Base-by-base conservation (phyloP, 2,113 vertebrate species). In the Diphyllodes magnificus region DNA sequence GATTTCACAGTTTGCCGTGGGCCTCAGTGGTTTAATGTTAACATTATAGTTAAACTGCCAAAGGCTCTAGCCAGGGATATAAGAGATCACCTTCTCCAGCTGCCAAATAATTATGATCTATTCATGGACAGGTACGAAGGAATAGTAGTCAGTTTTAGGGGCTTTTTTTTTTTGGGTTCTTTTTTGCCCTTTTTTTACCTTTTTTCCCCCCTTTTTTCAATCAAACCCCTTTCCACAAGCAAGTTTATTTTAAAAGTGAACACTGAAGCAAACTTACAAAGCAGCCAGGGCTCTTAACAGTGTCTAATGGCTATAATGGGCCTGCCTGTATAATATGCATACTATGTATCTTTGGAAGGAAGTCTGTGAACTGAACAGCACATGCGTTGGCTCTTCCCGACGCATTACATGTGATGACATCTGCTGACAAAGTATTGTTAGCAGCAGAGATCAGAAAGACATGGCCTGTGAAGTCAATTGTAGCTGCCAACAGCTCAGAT, bases 361-460 rank as follows among this genome's bases (percentile, higher is more conserved):
- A 54, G 42, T 65, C 37, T 83, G 1, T 63, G 75, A 92, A 11
- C 66, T 57, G 50, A 42, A 42, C 47, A 65, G 61, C 39, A 45
- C 40, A 13, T 22, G 35, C 0, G 0, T 59, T 94, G 44, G 33
- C 64, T 73, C 39, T 77, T 87, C 79, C 57, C 63, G 80, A 75
- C 9, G 11, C 3, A 2, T 83, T 93, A 44, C 59, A 40, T 10
- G 6, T 51, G 30, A 70, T 88, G 94, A 78, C 53, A 93, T 90
- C 76, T 92, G 82, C 92, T 93, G 92, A 90, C 68, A 30, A 97
- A 93, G 50, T 83, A 90, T 86, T 93, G 90, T 92, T 90, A 94
- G 78, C 60, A 90, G 76, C 64, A 81, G 42, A 88, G 82, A 77
- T 94, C 80, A 92, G 75, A 82, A 85, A 21, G 71, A 66, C 16